Base-by-base conservation (phyloP, 2,113 vertebrate genomes). In the Pao palembangensis region DNA sequence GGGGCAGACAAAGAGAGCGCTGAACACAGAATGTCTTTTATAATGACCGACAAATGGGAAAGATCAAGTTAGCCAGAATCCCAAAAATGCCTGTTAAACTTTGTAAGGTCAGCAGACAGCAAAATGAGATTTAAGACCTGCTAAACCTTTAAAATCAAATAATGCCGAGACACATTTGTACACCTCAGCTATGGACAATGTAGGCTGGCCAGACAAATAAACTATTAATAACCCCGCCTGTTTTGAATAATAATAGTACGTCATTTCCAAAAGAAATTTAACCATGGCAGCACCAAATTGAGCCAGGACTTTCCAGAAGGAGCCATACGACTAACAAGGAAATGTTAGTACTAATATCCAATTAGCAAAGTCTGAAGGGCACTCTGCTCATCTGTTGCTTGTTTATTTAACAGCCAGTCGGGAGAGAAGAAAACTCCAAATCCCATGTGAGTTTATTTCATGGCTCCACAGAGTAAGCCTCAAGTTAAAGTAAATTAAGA, bases 261-360 rank as follows among this genome's bases (percentile, higher is more conserved):
- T 73, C 25, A 71, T 76, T 77, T 75, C 68, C 76, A 72, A 69
- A 49, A 65, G 77, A 71, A 70, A 75, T 63, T 61, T 69, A 51
- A 68, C 61, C 61, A 62, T 38, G 34, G 60, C 42, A 18, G 64
- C 46, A 21, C 15, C 66, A 69, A 82, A 67, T 76, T 46, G 41
- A 61, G 68, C 60, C 34, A 12, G 34, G 34, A 38, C 73, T 28
- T 28, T 28, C 63, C 83, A 16, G 34, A 78, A 68, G 81, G 15
- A 69, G 6, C 2, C 15, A 15, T 2, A 73, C 21, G 42, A 31
- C 58, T 46, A 76, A 38, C 21, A 51, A 51, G 46, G 38, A 58
- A 46, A 64, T 13, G 28, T 18, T 20, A 52, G 59, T 19, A 51
- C n/a, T 18, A 13, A 65, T 38, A 64, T n/a, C 46, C 17, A 74